Evolutionary conservation across 2,113 vertebrate species (phyloP).

Genomic region (Opisthocomus hoazin): DNA sequence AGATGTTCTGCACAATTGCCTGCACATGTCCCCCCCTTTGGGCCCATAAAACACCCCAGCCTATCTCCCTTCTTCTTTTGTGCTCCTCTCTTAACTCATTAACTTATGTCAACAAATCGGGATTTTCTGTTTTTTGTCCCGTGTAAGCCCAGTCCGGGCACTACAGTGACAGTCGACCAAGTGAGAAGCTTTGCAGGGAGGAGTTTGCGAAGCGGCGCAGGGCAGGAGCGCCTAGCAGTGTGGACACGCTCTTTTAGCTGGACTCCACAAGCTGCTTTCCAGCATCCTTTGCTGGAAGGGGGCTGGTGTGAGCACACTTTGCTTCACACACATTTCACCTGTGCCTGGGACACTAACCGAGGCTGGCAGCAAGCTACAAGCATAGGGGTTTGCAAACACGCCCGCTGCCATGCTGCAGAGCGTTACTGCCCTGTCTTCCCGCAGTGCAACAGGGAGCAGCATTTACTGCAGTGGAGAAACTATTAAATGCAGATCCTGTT

Average conservation of each 20-base stretch:
- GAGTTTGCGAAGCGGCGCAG: fast-evolving
- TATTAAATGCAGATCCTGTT: not conserved
- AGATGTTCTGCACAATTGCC: not conserved
- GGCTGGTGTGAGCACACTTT: fast-evolving
- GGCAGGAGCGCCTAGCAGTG: not conserved
- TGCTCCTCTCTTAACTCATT: not conserved
- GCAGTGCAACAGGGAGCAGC: not conserved
- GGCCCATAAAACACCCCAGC: not conserved
- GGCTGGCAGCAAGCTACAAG: not conserved
- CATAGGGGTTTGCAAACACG: not conserved
- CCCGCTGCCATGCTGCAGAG: fast-evolving
- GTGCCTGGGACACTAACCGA: not conserved
- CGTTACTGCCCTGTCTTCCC: not conserved
- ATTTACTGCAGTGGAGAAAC: not conserved
- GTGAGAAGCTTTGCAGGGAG: not conserved
- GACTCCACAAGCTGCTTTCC: not conserved
- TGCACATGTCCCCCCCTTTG: not conserved
- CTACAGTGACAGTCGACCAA: not conserved
- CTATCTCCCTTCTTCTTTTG: not conserved
- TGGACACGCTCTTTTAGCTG: fast-evolving
- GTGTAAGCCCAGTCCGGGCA: not conserved
- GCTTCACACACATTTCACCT: fast-evolving
- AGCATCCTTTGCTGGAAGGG: not conserved
- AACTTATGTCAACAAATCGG: not conserved
- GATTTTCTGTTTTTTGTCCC: not conserved